These are phyloP conservation scores for Prorops nasuta DNA, from an alignment of 1,140 invertebrate species.

Conservation along the genomic window DNA sequence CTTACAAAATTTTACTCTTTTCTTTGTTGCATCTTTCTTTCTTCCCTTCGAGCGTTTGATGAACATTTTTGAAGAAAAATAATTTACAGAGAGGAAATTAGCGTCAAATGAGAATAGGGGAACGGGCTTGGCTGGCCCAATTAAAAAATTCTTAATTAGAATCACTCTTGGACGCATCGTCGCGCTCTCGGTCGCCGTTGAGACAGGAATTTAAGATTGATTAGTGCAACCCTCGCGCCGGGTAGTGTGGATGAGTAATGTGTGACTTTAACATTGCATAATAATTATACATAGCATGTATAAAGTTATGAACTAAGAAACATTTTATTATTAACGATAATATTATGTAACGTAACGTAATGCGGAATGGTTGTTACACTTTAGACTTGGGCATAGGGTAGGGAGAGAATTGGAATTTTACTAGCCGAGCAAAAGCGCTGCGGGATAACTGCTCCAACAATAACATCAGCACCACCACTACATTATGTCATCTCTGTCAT, in stretches of 20 bases:
- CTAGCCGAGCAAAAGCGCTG: no score
- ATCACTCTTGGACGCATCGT: constrained; percentile 21
- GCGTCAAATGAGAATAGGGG: no score
- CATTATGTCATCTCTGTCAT: no score
- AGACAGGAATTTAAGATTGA: constrained; percentile 22
- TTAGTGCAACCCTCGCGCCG: constrained; percentile 41
- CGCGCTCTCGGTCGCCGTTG: constrained; percentile 29
- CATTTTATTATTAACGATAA: constrained; percentile 54
- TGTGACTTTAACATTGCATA: constrained; percentile 54
- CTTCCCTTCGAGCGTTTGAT: no score
- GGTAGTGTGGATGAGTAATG: constrained; percentile 46
- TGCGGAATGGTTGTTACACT: constrained; percentile 47
- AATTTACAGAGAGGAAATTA: no score
- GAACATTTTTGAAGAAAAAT: no score
- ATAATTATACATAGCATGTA: constrained; percentile 58
- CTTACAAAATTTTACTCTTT: no score
- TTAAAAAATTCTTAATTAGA: constrained; percentile 16
- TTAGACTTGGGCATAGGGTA: constrained; percentile 40
- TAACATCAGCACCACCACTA: no score
- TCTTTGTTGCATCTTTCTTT: no score
- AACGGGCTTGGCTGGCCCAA: no score
- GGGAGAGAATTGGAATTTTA: constrained; percentile 23
- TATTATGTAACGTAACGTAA: constrained; percentile 50
- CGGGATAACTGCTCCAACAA: no score
- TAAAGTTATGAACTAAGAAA: constrained; percentile 54